Conservation (phyloP, 2,113 vertebrate species). For the Athene noctua region DNA sequence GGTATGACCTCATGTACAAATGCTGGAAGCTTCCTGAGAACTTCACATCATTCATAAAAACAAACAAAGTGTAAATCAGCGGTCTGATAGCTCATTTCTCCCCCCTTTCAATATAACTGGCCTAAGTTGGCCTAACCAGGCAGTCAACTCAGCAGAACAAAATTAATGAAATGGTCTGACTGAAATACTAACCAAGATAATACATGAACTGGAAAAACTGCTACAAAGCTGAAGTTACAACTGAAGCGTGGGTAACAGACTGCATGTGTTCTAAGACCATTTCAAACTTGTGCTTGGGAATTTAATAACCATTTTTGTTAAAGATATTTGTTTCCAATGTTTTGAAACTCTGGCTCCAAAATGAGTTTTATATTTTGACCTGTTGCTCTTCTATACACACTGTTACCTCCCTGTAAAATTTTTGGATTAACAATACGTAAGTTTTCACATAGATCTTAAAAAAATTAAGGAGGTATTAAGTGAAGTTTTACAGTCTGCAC, state of each 20-base stretch:
- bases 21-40: background rate
- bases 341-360: background rate
- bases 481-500: background rate
- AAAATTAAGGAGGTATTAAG: background rate
- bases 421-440: background rate
- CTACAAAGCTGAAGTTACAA: background rate
- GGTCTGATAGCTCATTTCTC: background rate
- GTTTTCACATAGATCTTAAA: background rate
- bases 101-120: background rate
- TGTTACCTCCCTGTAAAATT: background rate
- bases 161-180: background rate
- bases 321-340: fast-evolving
- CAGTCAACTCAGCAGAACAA: background rate
- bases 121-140: background rate
- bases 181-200: background rate
- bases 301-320: background rate
- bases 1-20: background rate
- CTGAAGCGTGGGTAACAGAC: background rate
- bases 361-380: background rate
- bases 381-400: background rate
- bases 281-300: background rate
- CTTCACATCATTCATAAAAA: background rate
- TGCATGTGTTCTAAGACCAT: background rate
- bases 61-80: background rate
- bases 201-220: background rate